phyloP scores from a whole-genome alignment of 2,888 invertebrate species.

The Amiota communis region DNA sequence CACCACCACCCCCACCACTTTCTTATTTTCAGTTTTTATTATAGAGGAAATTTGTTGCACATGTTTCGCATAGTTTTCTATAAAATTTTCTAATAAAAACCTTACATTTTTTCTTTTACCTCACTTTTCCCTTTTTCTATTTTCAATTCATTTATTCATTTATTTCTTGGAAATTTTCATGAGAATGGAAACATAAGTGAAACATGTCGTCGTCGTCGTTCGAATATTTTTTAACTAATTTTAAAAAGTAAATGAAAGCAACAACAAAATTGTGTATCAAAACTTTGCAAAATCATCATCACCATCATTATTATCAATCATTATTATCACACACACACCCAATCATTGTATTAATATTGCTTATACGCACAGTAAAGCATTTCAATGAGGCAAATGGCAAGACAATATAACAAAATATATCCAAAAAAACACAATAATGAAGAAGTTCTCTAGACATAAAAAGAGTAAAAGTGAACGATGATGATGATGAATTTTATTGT shows the following conservation, averaged over 20 bases:
- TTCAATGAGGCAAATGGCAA: neutral
- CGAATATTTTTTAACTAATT: slow-evolving; percentile 12
- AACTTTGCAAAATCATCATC: neutral
- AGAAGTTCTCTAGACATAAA: neutral
- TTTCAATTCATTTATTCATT: neutral
- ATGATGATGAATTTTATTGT: neutral
- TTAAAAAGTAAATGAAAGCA: slow-evolving; percentile 13
- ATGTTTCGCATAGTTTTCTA: neutral
- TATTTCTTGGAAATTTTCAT: too few relatives aligned
- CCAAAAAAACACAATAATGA: neutral
- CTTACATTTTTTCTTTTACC: neutral
- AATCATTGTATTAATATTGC: slow-evolving; percentile 16
- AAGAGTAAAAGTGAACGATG: neutral
- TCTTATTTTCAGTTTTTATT: neutral
- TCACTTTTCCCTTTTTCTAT: neutral
- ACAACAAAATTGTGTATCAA: neutral
- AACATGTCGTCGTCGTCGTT: neutral
- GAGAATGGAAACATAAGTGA: too few relatives aligned
- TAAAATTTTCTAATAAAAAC: slow-evolving; percentile 12
- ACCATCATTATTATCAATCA: slow-evolving; percentile 3
- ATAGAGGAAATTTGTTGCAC: neutral
- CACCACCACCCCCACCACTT: neutral
- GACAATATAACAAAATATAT: neutral
- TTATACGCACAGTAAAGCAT: slow-evolving; percentile 3
- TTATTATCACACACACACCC: neutral